Base-by-base conservation (phyloP, 2,113 vertebrate species). In the Lophius piscatorius region DNA sequence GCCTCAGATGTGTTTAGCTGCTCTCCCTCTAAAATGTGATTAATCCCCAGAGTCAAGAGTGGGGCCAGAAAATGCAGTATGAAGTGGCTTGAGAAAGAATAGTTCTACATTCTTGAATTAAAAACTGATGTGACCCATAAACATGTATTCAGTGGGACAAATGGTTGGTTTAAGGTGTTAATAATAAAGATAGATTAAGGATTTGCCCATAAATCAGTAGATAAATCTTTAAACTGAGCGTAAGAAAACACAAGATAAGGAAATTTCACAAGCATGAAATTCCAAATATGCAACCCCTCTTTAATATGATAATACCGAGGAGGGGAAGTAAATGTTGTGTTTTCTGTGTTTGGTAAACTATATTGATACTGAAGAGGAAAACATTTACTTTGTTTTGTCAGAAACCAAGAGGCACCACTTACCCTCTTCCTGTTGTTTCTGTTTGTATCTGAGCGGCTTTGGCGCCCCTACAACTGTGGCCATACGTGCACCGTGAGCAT, bases 241-340 rank as follows among this genome's bases (percentile, higher is more conserved):
- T 11, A 33, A 49, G 54, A 64, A 57, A 78, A 64, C 44, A 57
- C 11, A 35, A 57, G 52, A 63, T 66, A 61, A 54, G 51, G 35
- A 61, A 16, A 46, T 78, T 69, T 29, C 67, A 63, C 55, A 65
- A 70, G 24, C 5, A 1, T 28, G 47, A 46, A 67, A 59, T 57
- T 41, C 38, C 14, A 67, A 57, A 21, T 58, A 55, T 64, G 58
- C 8, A 1, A 36, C 41, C 35, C 47, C 2, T 63, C 46, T 63
- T 51, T 51, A 57, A 50, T 36, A 41, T 56, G 48, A 28, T 5
- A 24, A 49, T 24, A 12, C 21, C 14, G 21, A 24, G 22, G 0
- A 46, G 14, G 12, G 12, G 5, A 39, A 29, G 34, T 34, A 6
- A 22, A 33, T 24, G 12, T 18, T 29, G 29, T 23, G 40, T 17